Percentiles rank a stretch among this genome's conserved stretches.
phyloP scores from a whole-genome alignment of 2,888 invertebrate genomes.

The Diplazon laetatorius region DNA sequence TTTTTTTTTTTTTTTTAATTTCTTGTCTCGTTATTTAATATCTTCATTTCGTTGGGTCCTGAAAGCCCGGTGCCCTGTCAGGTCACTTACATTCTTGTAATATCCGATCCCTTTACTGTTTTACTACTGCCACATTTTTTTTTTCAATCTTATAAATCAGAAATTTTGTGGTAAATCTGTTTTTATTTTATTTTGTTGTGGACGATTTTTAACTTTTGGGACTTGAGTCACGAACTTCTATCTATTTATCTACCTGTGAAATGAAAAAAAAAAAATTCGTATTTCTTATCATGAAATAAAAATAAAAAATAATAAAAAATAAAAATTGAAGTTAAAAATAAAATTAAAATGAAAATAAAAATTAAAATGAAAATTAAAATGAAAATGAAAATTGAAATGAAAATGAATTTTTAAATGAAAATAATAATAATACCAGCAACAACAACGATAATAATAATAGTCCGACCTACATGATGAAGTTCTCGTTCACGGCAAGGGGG shows the following conservation, averaged over 20 bases:
- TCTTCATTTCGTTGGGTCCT: slow-evolving; percentile 67
- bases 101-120: slow-evolving; percentile 37
- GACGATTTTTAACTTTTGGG: too few relatives aligned
- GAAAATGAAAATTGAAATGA: too few relatives aligned
- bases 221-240: too few relatives aligned
- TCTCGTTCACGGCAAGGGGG: slow-evolving; percentile 51
- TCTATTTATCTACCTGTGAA: too few relatives aligned
- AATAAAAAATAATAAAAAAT: too few relatives aligned
- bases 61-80: slow-evolving; percentile 24
- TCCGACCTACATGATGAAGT: slow-evolving; percentile 67
- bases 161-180: slow-evolving; percentile 74
- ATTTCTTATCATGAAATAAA: too few relatives aligned
- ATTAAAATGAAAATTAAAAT: too few relatives aligned
- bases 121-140: slow-evolving; percentile 67
- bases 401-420: too few relatives aligned
- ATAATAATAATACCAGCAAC: neutral
- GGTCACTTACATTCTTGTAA: slow-evolving; percentile 49
- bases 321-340: too few relatives aligned
- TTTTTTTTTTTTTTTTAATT: slow-evolving; percentile 66
- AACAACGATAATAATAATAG: slow-evolving; percentile 64
- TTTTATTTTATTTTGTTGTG: too few relatives aligned
- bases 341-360: too few relatives aligned
- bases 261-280: too few relatives aligned
- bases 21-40: slow-evolving; percentile 68
- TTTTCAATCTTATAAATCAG: slow-evolving; percentile 72